Conservation (phyloP, 30 jellyfish, hydroid and myxozoan genomes). For the Turritopsis dohrnii region DNA sequence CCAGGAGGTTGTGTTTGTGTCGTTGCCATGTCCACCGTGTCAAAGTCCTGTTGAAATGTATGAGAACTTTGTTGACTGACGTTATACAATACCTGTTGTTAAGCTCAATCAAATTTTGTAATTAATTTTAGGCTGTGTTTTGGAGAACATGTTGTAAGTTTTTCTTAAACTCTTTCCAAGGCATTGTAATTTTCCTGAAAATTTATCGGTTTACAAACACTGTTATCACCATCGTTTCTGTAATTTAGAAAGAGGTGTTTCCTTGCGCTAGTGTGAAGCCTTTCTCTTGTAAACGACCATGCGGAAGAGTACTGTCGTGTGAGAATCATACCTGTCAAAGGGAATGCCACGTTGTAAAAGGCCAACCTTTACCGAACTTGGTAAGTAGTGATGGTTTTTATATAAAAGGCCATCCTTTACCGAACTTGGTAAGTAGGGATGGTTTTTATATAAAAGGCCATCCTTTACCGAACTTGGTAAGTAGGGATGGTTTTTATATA, state of each 20-base stretch:
- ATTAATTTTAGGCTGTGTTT: constrained; percentile 59
- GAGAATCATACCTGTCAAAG: constrained; percentile 72
- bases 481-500: too few species aligned
- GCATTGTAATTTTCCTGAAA: too few species aligned
- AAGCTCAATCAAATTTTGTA: background rate
- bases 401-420: too few species aligned
- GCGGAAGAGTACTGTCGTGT: constrained; percentile 67
- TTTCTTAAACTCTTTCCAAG: too few species aligned
- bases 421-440: too few species aligned
- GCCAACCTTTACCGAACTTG: constrained; percentile 21
- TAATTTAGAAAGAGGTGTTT: background rate
- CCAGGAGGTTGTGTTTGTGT: constrained; percentile 22
- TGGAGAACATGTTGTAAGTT: constrained; percentile 76
- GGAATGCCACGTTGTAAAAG: constrained; percentile 73
- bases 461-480: too few species aligned
- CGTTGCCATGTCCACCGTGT: constrained; percentile 67
- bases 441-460: too few species aligned
- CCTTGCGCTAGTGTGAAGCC: constrained; percentile 69
- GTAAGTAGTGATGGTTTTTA: constrained; percentile 4
- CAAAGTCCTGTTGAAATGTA: constrained; percentile 55
- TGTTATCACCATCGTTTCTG: too few species aligned
- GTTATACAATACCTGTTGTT: too few species aligned
- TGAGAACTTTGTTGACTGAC: background rate
- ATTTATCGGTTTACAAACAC: too few species aligned
- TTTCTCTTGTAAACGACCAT: constrained; percentile 58